phyloP scores from a whole-genome alignment of 2,797 vertebrate genomes.

The Pristis pectinata region DNA sequence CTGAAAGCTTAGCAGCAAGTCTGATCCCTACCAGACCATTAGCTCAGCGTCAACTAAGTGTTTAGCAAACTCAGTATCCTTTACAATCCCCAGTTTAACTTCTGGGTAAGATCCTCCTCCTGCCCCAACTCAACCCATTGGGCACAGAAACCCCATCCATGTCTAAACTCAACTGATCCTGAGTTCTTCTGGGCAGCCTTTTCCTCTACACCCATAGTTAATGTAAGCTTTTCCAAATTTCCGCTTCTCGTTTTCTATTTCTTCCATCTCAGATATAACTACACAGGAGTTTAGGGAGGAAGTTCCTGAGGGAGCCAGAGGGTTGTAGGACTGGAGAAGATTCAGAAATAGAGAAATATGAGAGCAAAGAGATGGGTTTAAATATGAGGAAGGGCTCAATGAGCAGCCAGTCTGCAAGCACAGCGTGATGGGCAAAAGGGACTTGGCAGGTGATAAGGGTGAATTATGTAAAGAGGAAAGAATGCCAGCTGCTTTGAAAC shows the following conservation, averaged over 20 bases:
- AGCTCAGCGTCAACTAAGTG: not conserved
- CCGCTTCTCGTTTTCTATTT: not conserved
- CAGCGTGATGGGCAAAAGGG: no score
- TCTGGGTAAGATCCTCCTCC: not conserved
- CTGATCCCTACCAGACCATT: not conserved
- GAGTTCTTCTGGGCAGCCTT: no score
- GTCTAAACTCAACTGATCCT: not conserved
- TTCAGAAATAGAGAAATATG: no score
- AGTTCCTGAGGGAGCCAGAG: no score
- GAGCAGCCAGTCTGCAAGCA: no score
- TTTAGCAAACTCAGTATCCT: not conserved
- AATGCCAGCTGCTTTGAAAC: not conserved
- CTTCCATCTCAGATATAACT: no score
- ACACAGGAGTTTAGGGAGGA: no score
- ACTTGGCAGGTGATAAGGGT: no score
- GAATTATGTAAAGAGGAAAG: not conserved
- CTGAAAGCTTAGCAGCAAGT: not conserved
- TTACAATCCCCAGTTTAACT: not conserved
- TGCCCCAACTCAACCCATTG: not conserved
- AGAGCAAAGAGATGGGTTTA: no score
- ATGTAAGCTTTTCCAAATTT: not conserved
- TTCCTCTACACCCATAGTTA: not conserved
- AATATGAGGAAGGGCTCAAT: no score
- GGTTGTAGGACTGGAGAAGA: no score
- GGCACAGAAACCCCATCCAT: not conserved